Conservation (phyloP, 2,113 vertebrate species). For the Prolemur simus region DNA sequence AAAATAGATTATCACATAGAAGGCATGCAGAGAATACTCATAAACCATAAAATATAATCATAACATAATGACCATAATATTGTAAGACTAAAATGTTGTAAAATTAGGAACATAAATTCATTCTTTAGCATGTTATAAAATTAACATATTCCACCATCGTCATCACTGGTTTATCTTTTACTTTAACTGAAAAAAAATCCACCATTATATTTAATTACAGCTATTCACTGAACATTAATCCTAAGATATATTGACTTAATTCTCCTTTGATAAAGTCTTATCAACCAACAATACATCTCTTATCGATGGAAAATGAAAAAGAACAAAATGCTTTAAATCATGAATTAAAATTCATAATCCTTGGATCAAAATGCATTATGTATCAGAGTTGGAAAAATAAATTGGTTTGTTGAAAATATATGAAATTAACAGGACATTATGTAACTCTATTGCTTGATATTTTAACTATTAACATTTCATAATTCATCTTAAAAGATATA, state of each 20-base stretch:
- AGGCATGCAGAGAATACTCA: conserved; percentile 31
- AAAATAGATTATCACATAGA: conserved; percentile 26
- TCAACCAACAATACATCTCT: neutral
- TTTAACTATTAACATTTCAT: neutral
- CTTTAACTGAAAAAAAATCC: neutral
- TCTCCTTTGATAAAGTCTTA: conserved; percentile 19
- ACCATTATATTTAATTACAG: conserved; percentile 8
- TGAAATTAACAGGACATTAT: neutral
- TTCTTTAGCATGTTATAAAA: conserved; percentile 16
- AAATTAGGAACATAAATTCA: conserved; percentile 58
- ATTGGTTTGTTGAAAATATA: neutral
- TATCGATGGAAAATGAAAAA: neutral
- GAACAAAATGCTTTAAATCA: neutral
- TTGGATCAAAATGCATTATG: neutral
- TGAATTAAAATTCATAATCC: neutral
- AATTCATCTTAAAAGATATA: neutral
- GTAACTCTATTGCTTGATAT: neutral
- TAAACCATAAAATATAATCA: conserved; percentile 49
- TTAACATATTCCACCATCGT: neutral
- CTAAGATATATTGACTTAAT: conserved; percentile 47
- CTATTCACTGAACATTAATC: neutral
- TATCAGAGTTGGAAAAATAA: neutral
- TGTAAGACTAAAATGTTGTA: conserved; percentile 12
- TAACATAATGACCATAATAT: neutral
- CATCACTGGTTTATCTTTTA: neutral